These are phyloP conservation scores for Gephyroberyx darwinii DNA, from an alignment of 2,797 vertebrate species.

Conservation along the genomic window DNA sequence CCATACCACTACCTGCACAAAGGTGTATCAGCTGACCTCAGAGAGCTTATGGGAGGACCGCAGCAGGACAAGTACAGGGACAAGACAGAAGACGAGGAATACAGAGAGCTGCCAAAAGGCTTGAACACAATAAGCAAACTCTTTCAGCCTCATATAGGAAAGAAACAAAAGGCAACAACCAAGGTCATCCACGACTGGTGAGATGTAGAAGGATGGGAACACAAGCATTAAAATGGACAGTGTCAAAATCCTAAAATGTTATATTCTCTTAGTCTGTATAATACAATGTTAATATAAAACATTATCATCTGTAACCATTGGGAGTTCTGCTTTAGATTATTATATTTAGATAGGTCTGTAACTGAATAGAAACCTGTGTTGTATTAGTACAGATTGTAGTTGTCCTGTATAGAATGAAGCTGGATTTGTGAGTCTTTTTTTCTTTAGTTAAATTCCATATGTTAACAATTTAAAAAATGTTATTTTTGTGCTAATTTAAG, in stretches of 20 bases:
- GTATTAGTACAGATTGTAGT: neutral
- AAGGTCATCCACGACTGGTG: constrained; percentile 70
- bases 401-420: constrained; percentile 20
- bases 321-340: constrained; percentile 1
- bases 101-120: constrained; percentile 83
- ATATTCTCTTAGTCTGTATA: constrained; percentile 4
- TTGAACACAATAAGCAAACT: constrained; percentile 88
- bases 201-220: constrained; percentile 64
- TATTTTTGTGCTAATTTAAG: constrained; percentile 8
- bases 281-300: constrained; percentile 11
- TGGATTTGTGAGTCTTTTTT: constrained; percentile 30
- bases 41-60: constrained; percentile 84
- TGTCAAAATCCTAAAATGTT: neutral
- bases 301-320: neutral
- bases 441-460: constrained; percentile 4
- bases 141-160: constrained; percentile 82
- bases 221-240: constrained; percentile 33
- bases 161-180: constrained; percentile 83
- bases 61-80: constrained; percentile 47
- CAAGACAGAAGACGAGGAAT: constrained; percentile 77
- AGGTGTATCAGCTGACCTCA: constrained; percentile 76
- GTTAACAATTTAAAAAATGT: neutral
- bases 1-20: constrained; percentile 86
- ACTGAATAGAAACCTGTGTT: constrained; percentile 6
- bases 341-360: neutral